These are phyloP conservation scores for Rhagoletis zephyria DNA, from an alignment of 1,140 invertebrate genomes.

Conservation along the genomic window DNA sequence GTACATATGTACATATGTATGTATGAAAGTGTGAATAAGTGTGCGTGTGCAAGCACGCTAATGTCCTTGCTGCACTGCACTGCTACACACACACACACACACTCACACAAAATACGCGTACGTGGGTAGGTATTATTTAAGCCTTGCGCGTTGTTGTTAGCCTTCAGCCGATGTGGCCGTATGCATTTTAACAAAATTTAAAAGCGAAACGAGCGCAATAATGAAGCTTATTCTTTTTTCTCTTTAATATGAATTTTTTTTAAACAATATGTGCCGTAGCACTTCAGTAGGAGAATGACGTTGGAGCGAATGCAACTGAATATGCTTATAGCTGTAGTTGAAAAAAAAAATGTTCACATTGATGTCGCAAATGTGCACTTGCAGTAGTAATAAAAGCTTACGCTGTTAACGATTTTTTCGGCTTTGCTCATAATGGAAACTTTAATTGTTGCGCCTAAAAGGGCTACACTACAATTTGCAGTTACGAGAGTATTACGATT, in stretches of 20 bases:
- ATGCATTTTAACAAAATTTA: conserved; percentile 29
- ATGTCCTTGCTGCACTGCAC: conserved; percentile 9
- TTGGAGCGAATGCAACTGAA: not conserved
- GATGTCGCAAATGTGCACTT: not conserved
- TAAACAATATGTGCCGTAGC: not conserved
- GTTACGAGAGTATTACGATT: no score
- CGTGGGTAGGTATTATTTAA: not conserved
- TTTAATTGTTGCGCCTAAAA: no score
- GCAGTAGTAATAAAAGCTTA: not conserved
- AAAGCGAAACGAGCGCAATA: conserved; percentile 28
- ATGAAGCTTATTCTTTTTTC: not conserved
- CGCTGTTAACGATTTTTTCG: not conserved
- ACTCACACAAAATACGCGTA: not conserved
- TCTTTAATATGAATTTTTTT: not conserved
- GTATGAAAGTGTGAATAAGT: not conserved
- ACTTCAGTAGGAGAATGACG: not conserved
- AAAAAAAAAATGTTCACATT: not conserved
- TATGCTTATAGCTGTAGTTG: not conserved
- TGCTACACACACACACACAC: no score
- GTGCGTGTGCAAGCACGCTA: not conserved
- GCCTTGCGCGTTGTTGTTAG: not conserved
- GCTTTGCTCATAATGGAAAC: not conserved
- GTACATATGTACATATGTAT: no score
- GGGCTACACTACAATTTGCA: no score
- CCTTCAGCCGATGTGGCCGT: conserved; percentile 18